A percentile compares a stretch with the other conserved stretches of the same genome.
Evolutionary conservation across 2,888 invertebrate species (phyloP).

Genomic region (Athalia circularis): DNA sequence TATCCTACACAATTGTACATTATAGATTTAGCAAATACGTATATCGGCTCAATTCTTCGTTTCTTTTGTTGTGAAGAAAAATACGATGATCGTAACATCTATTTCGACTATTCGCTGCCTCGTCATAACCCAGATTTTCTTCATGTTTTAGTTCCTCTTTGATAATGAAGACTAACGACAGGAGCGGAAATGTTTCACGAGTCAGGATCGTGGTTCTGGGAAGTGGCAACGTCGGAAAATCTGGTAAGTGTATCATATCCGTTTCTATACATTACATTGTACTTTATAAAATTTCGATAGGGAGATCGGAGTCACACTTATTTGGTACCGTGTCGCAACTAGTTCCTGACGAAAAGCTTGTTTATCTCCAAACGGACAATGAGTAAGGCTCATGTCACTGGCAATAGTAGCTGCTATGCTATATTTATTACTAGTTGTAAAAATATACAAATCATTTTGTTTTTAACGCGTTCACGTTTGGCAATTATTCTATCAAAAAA

Average conservation of each 20-base stretch:
- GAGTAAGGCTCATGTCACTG: not conserved
- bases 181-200: conserved; percentile 79
- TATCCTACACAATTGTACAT: too few species aligned
- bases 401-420: not conserved
- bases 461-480: not conserved
- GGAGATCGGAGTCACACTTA: not conserved
- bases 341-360: conserved; percentile 12
- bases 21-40: too few species aligned
- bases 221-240: conserved; percentile 87
- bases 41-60: too few species aligned
- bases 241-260: conserved; percentile 77
- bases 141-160: not conserved
- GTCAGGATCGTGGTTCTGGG: conserved; percentile 86
- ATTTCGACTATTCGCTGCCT: not conserved
- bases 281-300: not conserved
- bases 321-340: not conserved
- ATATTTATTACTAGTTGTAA: too few species aligned
- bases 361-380: not conserved
- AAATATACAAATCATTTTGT: conserved; percentile 8
- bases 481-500: conserved; percentile 3
- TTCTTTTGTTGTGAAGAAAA: not conserved
- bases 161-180: conserved; percentile 79
- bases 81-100: not conserved
- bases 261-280: not conserved
- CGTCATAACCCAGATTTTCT: not conserved